phyloP scores from a whole-genome alignment of 2,113 vertebrate species.

The Petrocephalus zakoni region DNA sequence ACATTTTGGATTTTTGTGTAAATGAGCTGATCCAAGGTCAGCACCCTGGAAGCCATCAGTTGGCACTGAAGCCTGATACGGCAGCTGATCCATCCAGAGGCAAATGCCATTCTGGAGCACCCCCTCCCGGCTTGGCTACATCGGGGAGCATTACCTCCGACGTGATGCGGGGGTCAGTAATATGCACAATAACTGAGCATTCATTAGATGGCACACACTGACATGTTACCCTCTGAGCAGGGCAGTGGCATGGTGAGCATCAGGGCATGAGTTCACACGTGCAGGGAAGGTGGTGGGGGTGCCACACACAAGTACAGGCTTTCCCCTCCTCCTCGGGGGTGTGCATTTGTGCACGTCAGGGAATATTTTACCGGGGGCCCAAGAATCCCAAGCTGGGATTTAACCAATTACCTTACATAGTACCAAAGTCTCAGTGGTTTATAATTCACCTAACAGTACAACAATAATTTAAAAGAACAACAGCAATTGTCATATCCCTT shows the following conservation, averaged over 20 bases:
- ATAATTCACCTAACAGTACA: background rate
- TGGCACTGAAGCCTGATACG: background rate
- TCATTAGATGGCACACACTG: background rate
- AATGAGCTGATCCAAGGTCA: background rate
- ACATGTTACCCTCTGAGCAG: conserved; percentile 7
- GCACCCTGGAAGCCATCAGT: background rate
- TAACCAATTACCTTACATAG: background rate
- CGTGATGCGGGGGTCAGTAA: background rate
- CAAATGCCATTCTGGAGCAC: background rate
- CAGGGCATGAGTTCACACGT: background rate
- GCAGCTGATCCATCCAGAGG: background rate
- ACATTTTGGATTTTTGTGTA: background rate
- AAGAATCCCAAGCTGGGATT: background rate
- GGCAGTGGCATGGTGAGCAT: background rate
- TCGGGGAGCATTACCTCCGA: background rate
- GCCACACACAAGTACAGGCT: background rate
- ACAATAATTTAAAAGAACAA: background rate
- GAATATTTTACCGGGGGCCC: background rate
- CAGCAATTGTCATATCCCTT: background rate
- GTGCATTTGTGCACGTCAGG: background rate
- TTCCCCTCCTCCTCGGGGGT: background rate
- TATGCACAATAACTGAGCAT: conserved; percentile 15
- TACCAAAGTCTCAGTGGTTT: background rate
- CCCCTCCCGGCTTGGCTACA: background rate
- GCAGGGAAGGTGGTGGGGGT: background rate